A percentile compares a stretch with the other conserved stretches of the same genome.
These are phyloP conservation scores for Tupaia chinensis DNA, from an alignment of 2,113 vertebrate species.

Conservation along the genomic window DNA sequence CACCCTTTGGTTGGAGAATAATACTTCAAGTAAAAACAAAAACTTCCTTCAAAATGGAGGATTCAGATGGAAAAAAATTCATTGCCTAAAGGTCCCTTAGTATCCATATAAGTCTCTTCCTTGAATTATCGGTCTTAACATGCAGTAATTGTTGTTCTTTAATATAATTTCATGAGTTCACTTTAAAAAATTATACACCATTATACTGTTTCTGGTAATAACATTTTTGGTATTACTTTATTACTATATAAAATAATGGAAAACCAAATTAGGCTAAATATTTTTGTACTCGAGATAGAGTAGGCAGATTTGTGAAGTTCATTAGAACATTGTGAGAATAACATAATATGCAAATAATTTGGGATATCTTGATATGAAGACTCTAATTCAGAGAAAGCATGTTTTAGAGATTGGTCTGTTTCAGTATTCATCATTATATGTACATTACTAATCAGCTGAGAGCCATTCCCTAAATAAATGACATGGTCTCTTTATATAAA, in stretches of 20 bases:
- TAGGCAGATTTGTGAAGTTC: slow-evolving; percentile 67
- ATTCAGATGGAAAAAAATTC: not conserved
- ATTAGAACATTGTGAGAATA: slow-evolving; percentile 68
- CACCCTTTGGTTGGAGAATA: not conserved
- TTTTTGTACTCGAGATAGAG: slow-evolving; percentile 40
- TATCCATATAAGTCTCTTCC: slow-evolving; percentile 41
- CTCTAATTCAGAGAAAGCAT: not conserved
- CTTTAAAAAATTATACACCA: slow-evolving; percentile 65
- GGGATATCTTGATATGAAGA: not conserved
- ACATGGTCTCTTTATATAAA: not conserved
- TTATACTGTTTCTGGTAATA: slow-evolving; percentile 56
- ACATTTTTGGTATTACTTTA: slow-evolving; percentile 67
- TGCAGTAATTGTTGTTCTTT: slow-evolving; percentile 59
- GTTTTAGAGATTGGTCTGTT: not conserved
- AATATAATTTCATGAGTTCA: slow-evolving; percentile 60
- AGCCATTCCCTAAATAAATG: not conserved
- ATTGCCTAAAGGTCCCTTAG: not conserved
- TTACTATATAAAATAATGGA: slow-evolving; percentile 59
- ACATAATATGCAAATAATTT: slow-evolving; percentile 56
- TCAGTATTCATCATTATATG: not conserved
- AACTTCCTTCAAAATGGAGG: slow-evolving; percentile 27
- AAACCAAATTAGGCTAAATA: slow-evolving; percentile 63
- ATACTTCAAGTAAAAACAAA: slow-evolving; percentile 6
- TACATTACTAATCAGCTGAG: not conserved
- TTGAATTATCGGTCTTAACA: slow-evolving; percentile 58